A percentile compares a stretch with the other conserved stretches of the same genome.
phyloP scores from a whole-genome alignment of 2,797 vertebrate genomes.

The Tamandua tetradactyla region DNA sequence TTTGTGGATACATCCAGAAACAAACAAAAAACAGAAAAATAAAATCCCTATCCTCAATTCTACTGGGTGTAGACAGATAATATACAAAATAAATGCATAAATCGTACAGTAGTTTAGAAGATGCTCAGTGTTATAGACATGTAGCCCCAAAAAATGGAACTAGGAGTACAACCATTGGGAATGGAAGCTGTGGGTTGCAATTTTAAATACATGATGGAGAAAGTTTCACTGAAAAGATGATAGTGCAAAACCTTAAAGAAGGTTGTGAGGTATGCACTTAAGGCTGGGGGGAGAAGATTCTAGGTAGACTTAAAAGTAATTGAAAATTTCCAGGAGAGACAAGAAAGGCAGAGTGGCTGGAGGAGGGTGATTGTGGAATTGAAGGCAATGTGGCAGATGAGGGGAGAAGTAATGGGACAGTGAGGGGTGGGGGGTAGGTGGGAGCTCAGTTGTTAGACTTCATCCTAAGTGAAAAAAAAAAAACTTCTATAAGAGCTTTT shows the following conservation, averaged over 20 bases:
- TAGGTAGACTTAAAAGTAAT: background rate
- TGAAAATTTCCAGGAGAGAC: background rate
- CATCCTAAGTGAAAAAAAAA: background rate
- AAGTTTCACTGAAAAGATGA: background rate
- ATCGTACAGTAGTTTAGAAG: background rate
- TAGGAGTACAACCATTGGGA: background rate
- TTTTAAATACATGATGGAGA: background rate
- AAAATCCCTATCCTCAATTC: background rate
- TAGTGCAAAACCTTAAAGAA: background rate
- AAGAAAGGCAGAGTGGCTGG: accelerated
- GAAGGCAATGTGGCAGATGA: background rate
- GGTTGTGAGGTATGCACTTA: background rate
- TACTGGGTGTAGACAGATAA: background rate
- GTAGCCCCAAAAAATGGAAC: background rate
- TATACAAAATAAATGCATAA: background rate
- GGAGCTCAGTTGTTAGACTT: background rate
- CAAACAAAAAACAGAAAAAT: background rate
- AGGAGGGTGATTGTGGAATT: background rate
- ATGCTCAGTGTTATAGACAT: background rate
- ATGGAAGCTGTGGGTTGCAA: background rate
- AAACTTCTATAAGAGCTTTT: background rate
- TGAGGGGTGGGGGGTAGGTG: background rate
- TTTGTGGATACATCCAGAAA: background rate
- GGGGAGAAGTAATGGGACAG: background rate
- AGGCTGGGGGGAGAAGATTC: accelerated